phyloP scores from a whole-genome alignment of 2,113 vertebrate species.

The Hemiscyllium ocellatum region DNA sequence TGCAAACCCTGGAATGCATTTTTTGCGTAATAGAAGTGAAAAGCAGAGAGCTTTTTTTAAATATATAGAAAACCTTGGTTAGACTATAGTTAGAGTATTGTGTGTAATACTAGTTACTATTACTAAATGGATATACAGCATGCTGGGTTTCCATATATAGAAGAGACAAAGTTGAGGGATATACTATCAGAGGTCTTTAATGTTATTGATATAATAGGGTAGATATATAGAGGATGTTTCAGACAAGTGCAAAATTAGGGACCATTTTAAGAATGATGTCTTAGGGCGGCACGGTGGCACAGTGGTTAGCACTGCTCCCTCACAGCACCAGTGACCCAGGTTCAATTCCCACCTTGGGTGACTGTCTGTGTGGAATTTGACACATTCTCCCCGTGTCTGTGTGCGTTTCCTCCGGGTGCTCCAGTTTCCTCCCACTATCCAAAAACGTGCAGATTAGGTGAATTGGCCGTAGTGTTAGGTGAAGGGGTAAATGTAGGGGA shows the following conservation, averaged over 20 bases:
- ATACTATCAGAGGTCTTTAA: background rate
- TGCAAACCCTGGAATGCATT: background rate
- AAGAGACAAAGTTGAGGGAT: background rate
- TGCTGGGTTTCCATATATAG: background rate
- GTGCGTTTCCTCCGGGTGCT: no score
- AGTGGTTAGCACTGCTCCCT: no score
- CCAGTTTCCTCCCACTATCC: no score
- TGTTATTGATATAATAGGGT: background rate
- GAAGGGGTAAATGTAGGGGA: no score
- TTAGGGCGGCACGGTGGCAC: no score
- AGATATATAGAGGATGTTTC: background rate
- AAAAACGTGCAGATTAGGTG: no score
- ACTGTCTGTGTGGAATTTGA: no score
- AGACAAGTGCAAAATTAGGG: background rate
- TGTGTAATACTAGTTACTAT: background rate
- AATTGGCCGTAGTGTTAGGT: no score
- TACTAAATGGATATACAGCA: background rate
- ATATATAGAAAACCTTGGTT: background rate
- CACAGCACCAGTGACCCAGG: no score
- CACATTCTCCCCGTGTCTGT: no score
- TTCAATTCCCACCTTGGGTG: no score
- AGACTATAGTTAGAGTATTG: background rate
- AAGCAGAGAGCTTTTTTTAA: background rate
- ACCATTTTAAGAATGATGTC: background rate
- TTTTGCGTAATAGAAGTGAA: background rate